Conservation (phyloP, 2,113 vertebrate species). For the Probosciger aterrimus region DNA sequence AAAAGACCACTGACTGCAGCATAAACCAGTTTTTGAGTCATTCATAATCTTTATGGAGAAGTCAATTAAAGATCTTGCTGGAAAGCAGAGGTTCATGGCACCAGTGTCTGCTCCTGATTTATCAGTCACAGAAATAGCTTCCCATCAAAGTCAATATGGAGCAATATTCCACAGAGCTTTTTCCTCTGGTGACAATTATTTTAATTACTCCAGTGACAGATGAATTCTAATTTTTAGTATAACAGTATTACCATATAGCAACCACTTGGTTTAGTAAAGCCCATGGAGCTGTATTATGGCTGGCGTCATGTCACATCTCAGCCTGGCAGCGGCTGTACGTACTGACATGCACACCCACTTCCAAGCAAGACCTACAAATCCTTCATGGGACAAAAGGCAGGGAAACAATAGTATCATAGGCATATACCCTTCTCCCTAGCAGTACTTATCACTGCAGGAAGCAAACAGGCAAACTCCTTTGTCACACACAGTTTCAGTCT, state of each 20-base stretch:
- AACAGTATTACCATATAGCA: rapidly evolving
- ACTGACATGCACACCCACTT: rapidly evolving
- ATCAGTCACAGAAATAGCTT: not conserved
- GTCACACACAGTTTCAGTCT: rapidly evolving
- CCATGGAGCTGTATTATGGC: not conserved
- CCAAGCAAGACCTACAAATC: not conserved
- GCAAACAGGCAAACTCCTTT: too few relatives aligned
- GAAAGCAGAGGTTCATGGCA: not conserved
- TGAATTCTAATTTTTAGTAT: not conserved
- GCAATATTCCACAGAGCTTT: not conserved
- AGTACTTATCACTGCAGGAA: not conserved
- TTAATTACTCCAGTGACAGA: not conserved
- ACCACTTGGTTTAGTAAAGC: rapidly evolving
- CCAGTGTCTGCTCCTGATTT: not conserved
- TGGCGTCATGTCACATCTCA: not conserved
- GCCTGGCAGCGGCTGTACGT: rapidly evolving
- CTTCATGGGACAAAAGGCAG: not conserved
- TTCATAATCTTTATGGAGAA: not conserved
- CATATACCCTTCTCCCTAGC: not conserved
- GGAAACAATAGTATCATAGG: not conserved
- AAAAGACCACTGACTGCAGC: not conserved
- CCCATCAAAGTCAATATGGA: not conserved
- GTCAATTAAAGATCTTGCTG: not conserved
- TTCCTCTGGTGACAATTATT: not conserved
- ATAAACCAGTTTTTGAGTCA: not conserved